Percentiles rank a stretch among this genome's conserved stretches.
Evolutionary conservation across 1,140 invertebrate genomes (phyloP).

Genomic region (Euborellia annulipes): DNA sequence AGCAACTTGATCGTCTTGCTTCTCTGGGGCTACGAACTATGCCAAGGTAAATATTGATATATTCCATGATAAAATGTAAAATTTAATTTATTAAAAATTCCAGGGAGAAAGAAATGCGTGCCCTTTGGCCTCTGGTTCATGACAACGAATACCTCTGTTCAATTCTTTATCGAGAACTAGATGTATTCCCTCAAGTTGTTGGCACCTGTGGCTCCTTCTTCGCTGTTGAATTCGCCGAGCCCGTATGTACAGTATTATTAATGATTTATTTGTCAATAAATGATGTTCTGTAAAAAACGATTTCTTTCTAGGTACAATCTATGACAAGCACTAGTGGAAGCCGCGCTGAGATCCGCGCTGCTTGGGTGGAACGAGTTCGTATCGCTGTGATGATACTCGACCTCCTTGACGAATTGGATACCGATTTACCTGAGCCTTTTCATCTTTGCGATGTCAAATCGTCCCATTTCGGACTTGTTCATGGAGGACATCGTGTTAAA

Average conservation of each 20-base stretch:
- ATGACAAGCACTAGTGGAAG: too few relatives aligned
- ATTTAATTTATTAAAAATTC: not conserved
- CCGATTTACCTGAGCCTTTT: slow-evolving; percentile 35
- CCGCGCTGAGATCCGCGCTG: slow-evolving; percentile 20
- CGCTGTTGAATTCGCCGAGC: slow-evolving; percentile 41
- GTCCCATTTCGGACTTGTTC: slow-evolving; percentile 43
- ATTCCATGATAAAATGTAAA: not conserved
- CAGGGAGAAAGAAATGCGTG: slow-evolving; percentile 38
- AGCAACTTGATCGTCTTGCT: slow-evolving; percentile 26
- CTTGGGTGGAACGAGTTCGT: slow-evolving; percentile 33
- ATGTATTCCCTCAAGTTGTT: slow-evolving; percentile 44
- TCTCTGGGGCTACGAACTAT: slow-evolving; percentile 1
- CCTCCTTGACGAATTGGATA: slow-evolving; percentile 39
- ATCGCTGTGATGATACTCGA: slow-evolving; percentile 42
- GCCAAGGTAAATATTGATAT: too few relatives aligned
- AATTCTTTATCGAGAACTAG: slow-evolving; percentile 36
- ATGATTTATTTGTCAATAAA: slow-evolving; percentile 23
- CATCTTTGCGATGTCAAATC: slow-evolving; percentile 50
- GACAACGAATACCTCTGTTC: slow-evolving; percentile 48
- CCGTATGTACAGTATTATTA: slow-evolving; percentile 24
- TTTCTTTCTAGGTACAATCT: slow-evolving; percentile 4
- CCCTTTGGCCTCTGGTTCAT: slow-evolving; percentile 42
- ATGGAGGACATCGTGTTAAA: slow-evolving; percentile 30
- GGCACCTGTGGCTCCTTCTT: slow-evolving; percentile 47
- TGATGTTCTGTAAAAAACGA: too few relatives aligned